Conservation (phyloP, 2,797 vertebrate genomes). For the Poecilia wingei region DNA sequence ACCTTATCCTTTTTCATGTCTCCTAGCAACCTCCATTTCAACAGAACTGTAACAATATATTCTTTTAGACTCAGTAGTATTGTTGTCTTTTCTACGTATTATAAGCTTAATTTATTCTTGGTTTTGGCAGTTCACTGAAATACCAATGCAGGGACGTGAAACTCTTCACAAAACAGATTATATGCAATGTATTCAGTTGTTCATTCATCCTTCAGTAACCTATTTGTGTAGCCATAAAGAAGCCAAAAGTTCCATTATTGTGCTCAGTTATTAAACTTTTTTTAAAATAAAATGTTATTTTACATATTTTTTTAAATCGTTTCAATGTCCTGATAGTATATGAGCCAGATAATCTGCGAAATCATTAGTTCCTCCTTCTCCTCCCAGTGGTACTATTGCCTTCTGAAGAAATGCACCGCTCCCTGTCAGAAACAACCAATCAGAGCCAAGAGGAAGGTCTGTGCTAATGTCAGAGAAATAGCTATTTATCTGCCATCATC, state of each 20-base stretch:
- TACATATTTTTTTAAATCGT: too few species aligned
- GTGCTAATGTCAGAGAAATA: too few species aligned
- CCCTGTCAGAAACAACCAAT: too few species aligned
- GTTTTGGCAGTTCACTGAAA: not conserved
- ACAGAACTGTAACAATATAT: slow-evolving; percentile 57
- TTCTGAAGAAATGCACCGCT: too few species aligned
- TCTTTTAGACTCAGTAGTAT: not conserved
- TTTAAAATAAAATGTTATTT: too few species aligned
- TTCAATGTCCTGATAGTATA: too few species aligned
- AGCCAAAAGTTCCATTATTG: not conserved
- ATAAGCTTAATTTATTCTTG: not conserved
- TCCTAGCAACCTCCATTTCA: slow-evolving; percentile 81
- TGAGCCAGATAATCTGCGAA: too few species aligned
- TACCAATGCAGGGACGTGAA: not conserved
- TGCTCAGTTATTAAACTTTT: not conserved
- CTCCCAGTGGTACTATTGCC: too few species aligned
- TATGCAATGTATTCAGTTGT: not conserved
- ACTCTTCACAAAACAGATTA: not conserved
- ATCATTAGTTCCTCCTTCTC: too few species aligned
- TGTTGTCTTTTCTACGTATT: not conserved
- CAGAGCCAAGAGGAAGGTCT: too few species aligned
- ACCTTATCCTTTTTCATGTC: slow-evolving; percentile 69
- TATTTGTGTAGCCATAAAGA: not conserved
- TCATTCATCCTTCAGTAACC: not conserved
- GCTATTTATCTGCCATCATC: too few species aligned